Percentiles rank a stretch among this genome's conserved stretches.
Evolutionary conservation across 2,888 invertebrate genomes (phyloP).

Genomic region (Calameuta pallipes): DNA sequence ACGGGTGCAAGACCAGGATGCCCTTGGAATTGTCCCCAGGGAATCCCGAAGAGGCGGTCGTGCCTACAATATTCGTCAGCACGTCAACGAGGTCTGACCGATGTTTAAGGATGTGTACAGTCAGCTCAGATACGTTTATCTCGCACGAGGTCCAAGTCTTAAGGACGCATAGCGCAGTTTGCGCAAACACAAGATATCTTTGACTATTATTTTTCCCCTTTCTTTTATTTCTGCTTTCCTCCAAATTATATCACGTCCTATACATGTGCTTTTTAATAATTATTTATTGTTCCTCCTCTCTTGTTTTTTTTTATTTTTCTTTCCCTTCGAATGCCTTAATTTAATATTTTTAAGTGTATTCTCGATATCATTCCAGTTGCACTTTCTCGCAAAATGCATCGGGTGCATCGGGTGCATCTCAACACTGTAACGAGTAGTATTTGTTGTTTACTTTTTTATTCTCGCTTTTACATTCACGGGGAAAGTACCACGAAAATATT

Average conservation of each 20-base stretch:
- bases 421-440: too few relatives aligned
- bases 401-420: too few relatives aligned
- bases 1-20: slow-evolving; percentile 30
- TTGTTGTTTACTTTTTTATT: too few relatives aligned
- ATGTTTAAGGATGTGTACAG: neutral
- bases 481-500: too few relatives aligned
- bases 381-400: too few relatives aligned
- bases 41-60: slow-evolving; percentile 62
- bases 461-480: too few relatives aligned
- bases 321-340: slow-evolving; percentile 33
- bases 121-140: neutral
- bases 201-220: too few relatives aligned
- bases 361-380: neutral
- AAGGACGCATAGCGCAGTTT: neutral
- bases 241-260: too few relatives aligned
- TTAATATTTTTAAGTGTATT: slow-evolving; percentile 40
- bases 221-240: too few relatives aligned
- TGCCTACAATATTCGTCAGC: slow-evolving; percentile 63
- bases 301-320: neutral
- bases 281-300: slow-evolving; percentile 11
- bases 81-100: slow-evolving; percentile 59
- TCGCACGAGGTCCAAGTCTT: neutral
- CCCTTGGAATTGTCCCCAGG: slow-evolving; percentile 51
- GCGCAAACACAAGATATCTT: too few relatives aligned
- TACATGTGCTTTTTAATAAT: neutral